A percentile compares a stretch with the other conserved stretches of the same genome.
phyloP scores from a whole-genome alignment of 2,888 invertebrate genomes.

The Drepanosiphum platanoidis region DNA sequence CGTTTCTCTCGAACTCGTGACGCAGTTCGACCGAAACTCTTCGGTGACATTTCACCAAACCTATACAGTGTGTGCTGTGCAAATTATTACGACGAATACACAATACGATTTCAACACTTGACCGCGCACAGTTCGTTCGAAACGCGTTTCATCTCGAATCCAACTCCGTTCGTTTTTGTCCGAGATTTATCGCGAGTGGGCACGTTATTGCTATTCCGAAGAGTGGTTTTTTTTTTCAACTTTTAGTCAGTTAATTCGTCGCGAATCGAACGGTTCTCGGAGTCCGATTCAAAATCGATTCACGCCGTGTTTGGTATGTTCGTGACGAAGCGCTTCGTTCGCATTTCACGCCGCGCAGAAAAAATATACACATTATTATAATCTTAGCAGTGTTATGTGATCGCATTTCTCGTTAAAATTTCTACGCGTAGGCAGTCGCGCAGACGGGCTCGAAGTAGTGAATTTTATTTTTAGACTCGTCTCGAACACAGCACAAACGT shows the following conservation, averaged over 20 bases:
- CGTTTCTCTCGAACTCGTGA: too few relatives aligned
- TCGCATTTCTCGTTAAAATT: neutral
- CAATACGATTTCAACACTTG: too few relatives aligned
- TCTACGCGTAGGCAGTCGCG: neutral
- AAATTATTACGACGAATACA: too few relatives aligned
- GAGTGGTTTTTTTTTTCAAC: neutral
- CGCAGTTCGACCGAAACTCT: neutral
- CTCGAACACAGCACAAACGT: too few relatives aligned
- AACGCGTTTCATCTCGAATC: neutral
- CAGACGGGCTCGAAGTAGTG: too few relatives aligned
- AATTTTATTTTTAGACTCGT: too few relatives aligned
- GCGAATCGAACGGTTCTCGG: neutral
- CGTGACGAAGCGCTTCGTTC: neutral
- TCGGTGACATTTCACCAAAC: too few relatives aligned
- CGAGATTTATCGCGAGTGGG: neutral
- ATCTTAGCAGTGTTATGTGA: too few relatives aligned
- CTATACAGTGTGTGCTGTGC: too few relatives aligned
- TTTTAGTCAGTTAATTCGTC: neutral
- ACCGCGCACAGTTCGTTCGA: neutral
- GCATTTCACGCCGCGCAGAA: neutral
- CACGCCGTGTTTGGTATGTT: neutral
- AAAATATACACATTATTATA: too few relatives aligned
- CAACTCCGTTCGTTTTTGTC: too few relatives aligned
- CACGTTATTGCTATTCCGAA: neutral
- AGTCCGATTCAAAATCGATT: neutral